Conservation (phyloP, 2,113 vertebrate species). For the Melanotaenia duboulayi region DNA sequence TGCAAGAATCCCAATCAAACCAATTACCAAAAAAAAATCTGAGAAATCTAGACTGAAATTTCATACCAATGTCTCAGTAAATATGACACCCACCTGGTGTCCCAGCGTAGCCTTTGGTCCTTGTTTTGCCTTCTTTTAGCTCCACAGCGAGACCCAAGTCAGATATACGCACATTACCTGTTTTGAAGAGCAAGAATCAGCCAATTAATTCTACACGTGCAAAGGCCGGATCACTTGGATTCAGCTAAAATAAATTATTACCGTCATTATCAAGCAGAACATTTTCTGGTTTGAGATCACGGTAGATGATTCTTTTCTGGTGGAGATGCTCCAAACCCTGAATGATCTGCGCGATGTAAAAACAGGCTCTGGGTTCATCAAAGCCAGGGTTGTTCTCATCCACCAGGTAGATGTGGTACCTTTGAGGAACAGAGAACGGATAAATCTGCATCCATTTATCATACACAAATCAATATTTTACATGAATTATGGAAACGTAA, state of each 20-base stretch:
- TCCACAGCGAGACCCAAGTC: constrained; percentile 91
- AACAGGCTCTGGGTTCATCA: constrained; percentile 79
- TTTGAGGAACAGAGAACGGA: constrained; percentile 38
- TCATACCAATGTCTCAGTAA: too few relatives aligned
- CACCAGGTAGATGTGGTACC: constrained; percentile 86
- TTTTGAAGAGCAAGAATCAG: constrained; percentile 48
- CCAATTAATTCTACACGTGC: neutral
- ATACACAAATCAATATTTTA: neutral
- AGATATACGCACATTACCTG: constrained; percentile 87
- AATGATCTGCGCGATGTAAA: constrained; percentile 85
- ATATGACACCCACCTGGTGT: constrained; percentile 81
- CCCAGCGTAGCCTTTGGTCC: constrained; percentile 85
- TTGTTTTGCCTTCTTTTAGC: constrained; percentile 83
- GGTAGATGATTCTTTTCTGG: constrained; percentile 85
- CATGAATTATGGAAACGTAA: too few relatives aligned
- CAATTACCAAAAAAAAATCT: neutral
- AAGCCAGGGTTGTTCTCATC: constrained; percentile 86
- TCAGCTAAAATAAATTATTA: constrained; percentile 16
- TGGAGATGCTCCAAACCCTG: constrained; percentile 87
- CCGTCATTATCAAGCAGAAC: constrained; percentile 91
- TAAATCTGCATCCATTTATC: neutral
- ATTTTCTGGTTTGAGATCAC: constrained; percentile 94
- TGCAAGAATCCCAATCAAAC: constrained; percentile 28
- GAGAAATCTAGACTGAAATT: neutral
- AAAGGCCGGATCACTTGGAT: accelerated